Percentiles rank a stretch among this genome's conserved stretches.
These are phyloP conservation scores for Drosophila longiperda DNA, from an alignment of 2,888 invertebrate species.

Conservation along the genomic window DNA sequence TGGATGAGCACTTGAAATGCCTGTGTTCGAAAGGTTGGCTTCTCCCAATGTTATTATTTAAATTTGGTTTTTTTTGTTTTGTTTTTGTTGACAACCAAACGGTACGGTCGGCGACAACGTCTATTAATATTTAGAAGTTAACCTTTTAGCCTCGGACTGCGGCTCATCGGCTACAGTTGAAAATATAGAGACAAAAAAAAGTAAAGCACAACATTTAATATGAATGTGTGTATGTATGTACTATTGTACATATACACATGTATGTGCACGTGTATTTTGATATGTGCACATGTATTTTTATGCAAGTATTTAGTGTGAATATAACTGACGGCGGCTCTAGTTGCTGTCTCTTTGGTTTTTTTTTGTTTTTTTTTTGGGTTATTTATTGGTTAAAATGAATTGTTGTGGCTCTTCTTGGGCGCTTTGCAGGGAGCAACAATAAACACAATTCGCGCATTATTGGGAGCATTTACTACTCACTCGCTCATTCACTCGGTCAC, in stretches of 20 bases:
- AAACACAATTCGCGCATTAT: conserved; percentile 14
- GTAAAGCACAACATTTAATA: conserved; percentile 41
- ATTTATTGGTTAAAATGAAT: conserved; percentile 14
- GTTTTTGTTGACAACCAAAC: conserved; percentile 61
- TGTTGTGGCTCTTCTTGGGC: conserved; percentile 18
- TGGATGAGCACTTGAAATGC: conserved; percentile 29
- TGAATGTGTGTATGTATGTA: conserved; percentile 21
- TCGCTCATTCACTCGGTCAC: conserved; percentile 5
- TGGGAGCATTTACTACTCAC: conserved; percentile 5
- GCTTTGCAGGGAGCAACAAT: conserved; percentile 9
- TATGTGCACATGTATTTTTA: conserved; percentile 7
- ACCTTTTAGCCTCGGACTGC: conserved; percentile 82
- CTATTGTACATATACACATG: conserved; percentile 17
- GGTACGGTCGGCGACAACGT: conserved; percentile 65
- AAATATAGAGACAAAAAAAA: conserved; percentile 53
- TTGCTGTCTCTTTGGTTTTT: conserved; percentile 1
- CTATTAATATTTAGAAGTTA: conserved; percentile 85
- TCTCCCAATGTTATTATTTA: conserved; percentile 44
- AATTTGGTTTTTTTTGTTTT: conserved; percentile 30
- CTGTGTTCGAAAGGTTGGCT: conserved; percentile 42
- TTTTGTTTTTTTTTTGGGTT: not conserved
- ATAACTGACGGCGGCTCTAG: conserved; percentile 42
- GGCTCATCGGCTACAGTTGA: conserved; percentile 72
- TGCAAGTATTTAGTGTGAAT: conserved; percentile 28
- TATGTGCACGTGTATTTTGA: conserved; percentile 12